Percentiles rank a stretch among this genome's conserved stretches.
Evolutionary conservation across 2,797 vertebrate species (phyloP).

Genomic region (Cossypha caffra): DNA sequence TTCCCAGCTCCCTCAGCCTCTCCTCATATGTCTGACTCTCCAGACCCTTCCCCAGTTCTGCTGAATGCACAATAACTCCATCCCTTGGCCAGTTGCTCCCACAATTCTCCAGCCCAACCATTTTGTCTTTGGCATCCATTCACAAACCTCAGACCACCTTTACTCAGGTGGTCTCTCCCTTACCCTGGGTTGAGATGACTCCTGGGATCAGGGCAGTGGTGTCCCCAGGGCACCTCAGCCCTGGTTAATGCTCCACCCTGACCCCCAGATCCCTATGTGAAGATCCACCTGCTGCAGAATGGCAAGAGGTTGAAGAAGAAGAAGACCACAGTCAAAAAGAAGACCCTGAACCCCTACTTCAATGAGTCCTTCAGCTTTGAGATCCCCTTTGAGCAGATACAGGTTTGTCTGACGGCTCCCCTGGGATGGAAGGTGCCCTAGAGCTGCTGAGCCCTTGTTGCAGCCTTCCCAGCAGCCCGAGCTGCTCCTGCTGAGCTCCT

Average conservation of each 20-base stretch:
- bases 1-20: background rate
- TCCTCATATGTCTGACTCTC: background rate
- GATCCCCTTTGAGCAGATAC: constrained; percentile 97
- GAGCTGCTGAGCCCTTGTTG: background rate
- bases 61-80: background rate
- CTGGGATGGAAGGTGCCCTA: background rate
- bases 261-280: constrained; percentile 92
- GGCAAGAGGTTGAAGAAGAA: constrained; percentile 98
- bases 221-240: background rate
- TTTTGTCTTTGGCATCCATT: background rate
- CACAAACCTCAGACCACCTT: background rate
- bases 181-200: background rate
- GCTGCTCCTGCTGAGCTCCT: background rate
- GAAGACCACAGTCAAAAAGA: constrained; percentile 99
- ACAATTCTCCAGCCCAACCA: background rate
- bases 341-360: constrained; percentile 97
- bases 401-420: constrained; percentile 76
- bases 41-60: background rate
- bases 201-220: background rate
- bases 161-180: background rate
- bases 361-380: constrained; percentile 99
- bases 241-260: background rate
- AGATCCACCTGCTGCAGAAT: constrained; percentile 96
- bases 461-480: background rate
- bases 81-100: background rate